Evolutionary conservation across 1,140 invertebrate genomes (phyloP), one percentile per base, ranked within the genome.

Genomic region (Listronotus oregonensis): DNA sequence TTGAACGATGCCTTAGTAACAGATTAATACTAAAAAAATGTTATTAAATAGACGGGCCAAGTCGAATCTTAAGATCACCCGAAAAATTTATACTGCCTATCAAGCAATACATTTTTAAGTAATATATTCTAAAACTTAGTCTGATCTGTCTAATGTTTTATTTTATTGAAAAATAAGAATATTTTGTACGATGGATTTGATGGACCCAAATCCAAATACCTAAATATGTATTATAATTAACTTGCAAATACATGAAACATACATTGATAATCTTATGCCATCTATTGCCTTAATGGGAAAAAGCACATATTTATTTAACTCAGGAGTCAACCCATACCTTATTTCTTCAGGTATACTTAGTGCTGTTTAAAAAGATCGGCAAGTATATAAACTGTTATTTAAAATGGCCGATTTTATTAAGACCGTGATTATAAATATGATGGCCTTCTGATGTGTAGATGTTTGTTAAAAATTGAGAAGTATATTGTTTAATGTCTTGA

Each of bases 241-340:
- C 8, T 37, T 37, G 11, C 34, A 37, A 12, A 37, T 37, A 37
- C 7, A 5, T 37, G 34, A 32, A 55, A 10, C 6, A 39, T 3
- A 14, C 31, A 17, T 39, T 21, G 6, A 11, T 15, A 52, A 58
- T 49, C 67, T 66, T 47, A 71, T 71, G 72, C 74, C 76, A 72
- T 76, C 72, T 73, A 76, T 71, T 77, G 76, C 76, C 76, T 77
- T 77, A 76, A 57, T 46, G 57, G 55, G 67, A 68, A 70, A 58
- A 63, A 73, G 64, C 72, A 75, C 73, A 74, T 70, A 69, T 68
- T 75, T 55, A 40, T 70, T 75, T 70, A 69, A 34, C 67, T 71
- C 67, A 69, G 71, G 71, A 73, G 71, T 73, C 71, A 73, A 73
- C 71, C 69, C 27, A 21, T 40, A 70, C 67, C 64, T 65, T 61